phyloP scores from a whole-genome alignment of 2,888 invertebrate genomes.

The Marronus borbonicus region DNA sequence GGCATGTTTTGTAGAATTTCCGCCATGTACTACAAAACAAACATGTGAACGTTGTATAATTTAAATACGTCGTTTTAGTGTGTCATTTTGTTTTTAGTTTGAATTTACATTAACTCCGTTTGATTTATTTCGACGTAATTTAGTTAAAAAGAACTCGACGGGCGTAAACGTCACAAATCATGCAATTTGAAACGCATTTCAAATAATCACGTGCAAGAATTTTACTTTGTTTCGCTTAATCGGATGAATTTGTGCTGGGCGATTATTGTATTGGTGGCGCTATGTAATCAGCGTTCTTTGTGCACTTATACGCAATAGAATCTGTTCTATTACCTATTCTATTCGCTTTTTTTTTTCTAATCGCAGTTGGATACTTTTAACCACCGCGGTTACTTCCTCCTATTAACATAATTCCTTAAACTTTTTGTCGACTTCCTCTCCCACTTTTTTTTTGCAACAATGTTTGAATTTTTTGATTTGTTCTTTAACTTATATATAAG shows the following conservation, averaged over 20 bases:
- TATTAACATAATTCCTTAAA: too few species aligned
- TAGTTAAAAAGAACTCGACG: constrained; percentile 2
- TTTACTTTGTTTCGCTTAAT: constrained; percentile 5
- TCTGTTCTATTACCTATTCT: too few species aligned
- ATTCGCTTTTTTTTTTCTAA: too few species aligned
- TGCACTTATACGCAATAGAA: too few species aligned
- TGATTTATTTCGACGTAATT: constrained; percentile 6
- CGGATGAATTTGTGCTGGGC: not conserved
- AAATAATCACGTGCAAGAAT: not conserved
- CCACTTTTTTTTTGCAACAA: too few species aligned
- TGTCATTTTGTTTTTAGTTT: not conserved
- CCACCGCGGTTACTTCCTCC: too few species aligned
- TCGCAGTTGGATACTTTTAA: too few species aligned
- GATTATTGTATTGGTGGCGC: too few species aligned
- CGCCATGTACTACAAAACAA: not conserved
- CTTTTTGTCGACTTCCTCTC: too few species aligned
- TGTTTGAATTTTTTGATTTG: too few species aligned
- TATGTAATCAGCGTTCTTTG: too few species aligned
- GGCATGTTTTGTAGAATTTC: not conserved
- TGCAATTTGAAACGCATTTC: not conserved
- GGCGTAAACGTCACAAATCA: not conserved
- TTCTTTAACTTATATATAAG: too few species aligned
- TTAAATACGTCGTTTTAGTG: not conserved
- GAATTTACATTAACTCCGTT: constrained; percentile 10
- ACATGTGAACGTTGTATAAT: constrained; percentile 2